These are phyloP conservation scores for Ferrisia virgata DNA, from an alignment of 2,888 invertebrate species.

Conservation along the genomic window DNA sequence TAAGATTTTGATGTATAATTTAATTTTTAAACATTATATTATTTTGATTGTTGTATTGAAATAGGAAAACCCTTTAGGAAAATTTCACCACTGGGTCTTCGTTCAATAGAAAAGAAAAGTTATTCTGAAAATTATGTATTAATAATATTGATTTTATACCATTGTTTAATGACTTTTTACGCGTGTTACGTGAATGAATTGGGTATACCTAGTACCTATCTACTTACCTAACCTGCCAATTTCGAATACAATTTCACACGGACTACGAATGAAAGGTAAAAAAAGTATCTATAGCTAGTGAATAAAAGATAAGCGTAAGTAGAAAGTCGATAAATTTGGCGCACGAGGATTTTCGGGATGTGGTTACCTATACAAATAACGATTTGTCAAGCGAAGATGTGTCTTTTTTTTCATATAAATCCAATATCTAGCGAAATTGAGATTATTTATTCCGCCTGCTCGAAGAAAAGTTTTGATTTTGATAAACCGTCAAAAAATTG, in stretches of 20 bases:
- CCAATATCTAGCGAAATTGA: constrained; percentile 8
- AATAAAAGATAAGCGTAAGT: not conserved
- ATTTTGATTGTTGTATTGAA: not conserved
- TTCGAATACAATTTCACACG: not conserved
- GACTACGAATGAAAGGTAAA: not conserved
- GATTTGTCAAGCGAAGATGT: not conserved
- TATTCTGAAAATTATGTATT: not conserved
- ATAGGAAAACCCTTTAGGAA: not conserved
- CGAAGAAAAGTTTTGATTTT: not conserved
- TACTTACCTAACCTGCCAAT: too few relatives aligned
- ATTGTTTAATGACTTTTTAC: constrained; percentile 3
- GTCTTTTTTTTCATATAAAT: not conserved
- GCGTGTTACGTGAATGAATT: not conserved
- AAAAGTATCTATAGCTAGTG: not conserved
- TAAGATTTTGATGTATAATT: too few relatives aligned
- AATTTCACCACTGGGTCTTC: not conserved
- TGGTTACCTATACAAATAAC: not conserved
- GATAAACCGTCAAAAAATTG: not conserved
- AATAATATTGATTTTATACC: not conserved
- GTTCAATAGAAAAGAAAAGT: not conserved
- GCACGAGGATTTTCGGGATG: not conserved
- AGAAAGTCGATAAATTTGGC: constrained; percentile 2
- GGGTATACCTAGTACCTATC: too few relatives aligned
- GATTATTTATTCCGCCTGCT: not conserved
- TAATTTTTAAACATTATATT: not conserved